Conservation (phyloP, 2,888 invertebrate genomes). For the Drosophila differens region DNA sequence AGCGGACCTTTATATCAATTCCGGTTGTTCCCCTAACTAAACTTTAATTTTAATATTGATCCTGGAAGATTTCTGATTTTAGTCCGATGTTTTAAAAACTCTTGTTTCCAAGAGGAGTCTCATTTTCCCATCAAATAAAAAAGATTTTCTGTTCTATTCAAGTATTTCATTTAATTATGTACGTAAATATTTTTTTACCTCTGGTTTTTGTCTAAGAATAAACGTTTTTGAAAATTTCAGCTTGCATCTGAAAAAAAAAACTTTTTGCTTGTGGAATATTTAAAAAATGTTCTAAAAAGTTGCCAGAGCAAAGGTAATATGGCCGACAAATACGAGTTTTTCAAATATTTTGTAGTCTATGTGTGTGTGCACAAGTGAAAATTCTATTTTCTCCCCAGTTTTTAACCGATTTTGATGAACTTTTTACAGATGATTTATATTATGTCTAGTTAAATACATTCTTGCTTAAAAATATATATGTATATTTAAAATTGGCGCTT, state of each 20-base stretch:
- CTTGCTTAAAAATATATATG: no score
- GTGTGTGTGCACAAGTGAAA: no score
- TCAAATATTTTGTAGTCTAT: not conserved
- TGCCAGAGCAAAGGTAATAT: not conserved
- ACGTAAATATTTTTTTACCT: not conserved
- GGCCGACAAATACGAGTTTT: not conserved
- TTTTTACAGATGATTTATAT: not conserved
- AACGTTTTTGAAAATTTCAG: not conserved
- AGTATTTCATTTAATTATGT: not conserved
- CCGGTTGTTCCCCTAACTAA: not conserved
- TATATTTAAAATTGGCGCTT: not conserved
- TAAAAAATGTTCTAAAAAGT: not conserved
- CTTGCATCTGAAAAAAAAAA: not conserved
- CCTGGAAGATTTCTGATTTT: not conserved
- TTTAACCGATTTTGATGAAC: not conserved
- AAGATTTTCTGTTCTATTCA: not conserved
- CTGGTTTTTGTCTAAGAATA: not conserved
- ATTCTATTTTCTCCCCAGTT: no score
- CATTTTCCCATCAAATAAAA: not conserved
- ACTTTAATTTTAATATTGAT: not conserved
- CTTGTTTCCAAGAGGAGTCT: not conserved
- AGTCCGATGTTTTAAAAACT: not conserved
- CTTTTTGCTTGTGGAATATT: not conserved
- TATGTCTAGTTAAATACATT: not conserved
- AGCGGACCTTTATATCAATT: no score